phyloP scores from a whole-genome alignment of 37 sponge, comb jelly and placozoan genomes.

The Halisarca cf. caerulea region DNA sequence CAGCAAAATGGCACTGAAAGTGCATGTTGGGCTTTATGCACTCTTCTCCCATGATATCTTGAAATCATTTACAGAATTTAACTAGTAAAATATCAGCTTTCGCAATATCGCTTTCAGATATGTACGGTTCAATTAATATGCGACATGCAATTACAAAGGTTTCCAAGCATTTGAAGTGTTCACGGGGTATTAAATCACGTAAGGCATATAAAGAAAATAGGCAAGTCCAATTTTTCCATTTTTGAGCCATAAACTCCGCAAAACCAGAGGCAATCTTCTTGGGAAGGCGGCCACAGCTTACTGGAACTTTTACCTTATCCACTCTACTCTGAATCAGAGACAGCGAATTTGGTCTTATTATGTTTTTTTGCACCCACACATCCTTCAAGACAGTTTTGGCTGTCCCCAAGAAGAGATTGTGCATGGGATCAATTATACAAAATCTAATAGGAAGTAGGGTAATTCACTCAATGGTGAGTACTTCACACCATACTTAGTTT shows the following conservation, averaged over 20 bases:
- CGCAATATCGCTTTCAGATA: neutral
- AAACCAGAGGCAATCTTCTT: conserved; percentile 43
- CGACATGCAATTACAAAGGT: conserved; percentile 25
- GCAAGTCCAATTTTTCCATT: conserved; percentile 52
- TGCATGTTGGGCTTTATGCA: neutral
- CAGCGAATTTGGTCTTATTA: neutral
- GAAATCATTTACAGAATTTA: neutral
- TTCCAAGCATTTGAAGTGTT: conserved; percentile 38
- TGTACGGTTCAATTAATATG: neutral
- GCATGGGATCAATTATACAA: conserved; percentile 65
- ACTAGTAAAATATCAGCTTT: neutral
- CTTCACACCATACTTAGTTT: conserved; percentile 12
- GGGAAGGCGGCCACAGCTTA: conserved; percentile 33
- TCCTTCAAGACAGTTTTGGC: neutral
- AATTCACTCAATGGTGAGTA: conserved; percentile 35
- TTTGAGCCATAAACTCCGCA: conserved; percentile 44
- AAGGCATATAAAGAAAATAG: conserved; percentile 32
- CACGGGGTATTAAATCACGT: conserved; percentile 2
- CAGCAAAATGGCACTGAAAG: neutral
- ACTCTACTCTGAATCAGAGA: conserved; percentile 13
- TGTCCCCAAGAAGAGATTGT: conserved; percentile 36
- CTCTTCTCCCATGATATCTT: neutral
- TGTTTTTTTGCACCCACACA: neutral
- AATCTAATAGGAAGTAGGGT: conserved; percentile 32
- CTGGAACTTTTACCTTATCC: conserved; percentile 5